Evolutionary conservation across 1,140 invertebrate genomes (phyloP).

Genomic region (Bombus waltoni): DNA sequence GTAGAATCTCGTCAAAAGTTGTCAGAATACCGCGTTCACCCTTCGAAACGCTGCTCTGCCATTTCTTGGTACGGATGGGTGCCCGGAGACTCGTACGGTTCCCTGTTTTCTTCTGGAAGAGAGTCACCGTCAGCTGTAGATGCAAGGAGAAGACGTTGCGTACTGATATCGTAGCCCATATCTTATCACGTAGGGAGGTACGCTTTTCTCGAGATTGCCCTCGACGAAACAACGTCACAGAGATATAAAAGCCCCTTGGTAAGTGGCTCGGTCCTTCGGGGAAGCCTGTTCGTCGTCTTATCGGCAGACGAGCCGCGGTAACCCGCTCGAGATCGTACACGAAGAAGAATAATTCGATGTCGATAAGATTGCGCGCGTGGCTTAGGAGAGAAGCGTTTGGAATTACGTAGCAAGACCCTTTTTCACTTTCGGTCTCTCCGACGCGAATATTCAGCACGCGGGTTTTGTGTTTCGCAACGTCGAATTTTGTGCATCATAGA

Average conservation of each 20-base stretch:
- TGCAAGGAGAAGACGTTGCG: conserved; percentile 14
- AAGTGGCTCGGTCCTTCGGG: conserved; percentile 15
- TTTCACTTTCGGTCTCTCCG: no score
- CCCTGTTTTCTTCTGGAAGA: background rate
- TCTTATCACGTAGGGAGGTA: conserved; percentile 11
- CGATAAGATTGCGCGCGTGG: conserved; percentile 36
- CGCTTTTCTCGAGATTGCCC: conserved; percentile 24
- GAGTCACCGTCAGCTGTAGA: conserved; percentile 6
- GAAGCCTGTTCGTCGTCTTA: conserved; percentile 1
- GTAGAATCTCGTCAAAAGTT: background rate
- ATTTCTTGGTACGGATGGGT: background rate
- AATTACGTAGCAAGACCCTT: background rate
- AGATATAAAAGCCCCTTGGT: conserved; percentile 30
- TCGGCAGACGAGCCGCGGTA: conserved; percentile 5
- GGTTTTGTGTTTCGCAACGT: background rate
- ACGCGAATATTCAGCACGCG: background rate
- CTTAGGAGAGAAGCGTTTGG: background rate
- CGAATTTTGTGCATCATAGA: background rate
- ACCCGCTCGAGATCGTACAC: conserved; percentile 25
- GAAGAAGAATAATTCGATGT: conserved; percentile 46
- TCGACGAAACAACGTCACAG: conserved; percentile 43
- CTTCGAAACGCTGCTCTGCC: background rate
- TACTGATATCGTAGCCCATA: conserved; percentile 17
- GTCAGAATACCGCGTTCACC: background rate
- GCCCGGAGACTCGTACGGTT: conserved; percentile 33